Base-by-base conservation (phyloP, 1,140 invertebrate species). In the Heliconius hewitsoni region DNA sequence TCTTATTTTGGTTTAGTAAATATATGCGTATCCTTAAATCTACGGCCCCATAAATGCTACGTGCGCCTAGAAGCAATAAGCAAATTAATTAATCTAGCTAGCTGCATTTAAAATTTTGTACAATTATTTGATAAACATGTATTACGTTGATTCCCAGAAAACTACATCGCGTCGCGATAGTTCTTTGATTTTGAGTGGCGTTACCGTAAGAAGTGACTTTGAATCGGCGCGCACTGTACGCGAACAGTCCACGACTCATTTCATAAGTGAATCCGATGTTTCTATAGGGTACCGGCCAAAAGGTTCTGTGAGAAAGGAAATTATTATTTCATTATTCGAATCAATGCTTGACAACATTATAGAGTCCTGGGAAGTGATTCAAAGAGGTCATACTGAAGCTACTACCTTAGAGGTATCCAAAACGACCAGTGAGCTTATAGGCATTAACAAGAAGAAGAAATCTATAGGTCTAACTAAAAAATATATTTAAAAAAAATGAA, bases 281-380 rank as follows among this genome's bases (percentile, higher is more conserved):
- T 87, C 85, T 13, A 8, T 87, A 13, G 23, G 52, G 8, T 46
- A 23, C 11, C 84, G 86, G 19, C 85, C 86, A 18, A 90, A 79
- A 70, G 89, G 88, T 30, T 85, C 87, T 8, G 86, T 92, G 13
- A 84, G 85, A 77, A 92, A 86, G 77, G 91, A 94, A 87, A 80
- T 94, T 16, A 84, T 94, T 16, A 90, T 89, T 42, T 71, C 85
- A 74, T 78, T 94, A 30, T 93, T 92, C 73, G 88, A 92, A 57
- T 89, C 90, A 11, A 94, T 93, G 91, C 80, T 94, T 6, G 86
- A 87, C 11, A 81, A 76, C 78, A 92, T 94, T 55, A 86, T 94
- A 11, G 85, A 89, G 4, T 90, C 90, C 39, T 94, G 92, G 92
- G 85, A 89, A 27, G 81, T 87, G 13, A 91, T 90, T 46, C 78